phyloP scores from a whole-genome alignment of 2,888 invertebrate genomes.

The Leptarthrus brevirostris region DNA sequence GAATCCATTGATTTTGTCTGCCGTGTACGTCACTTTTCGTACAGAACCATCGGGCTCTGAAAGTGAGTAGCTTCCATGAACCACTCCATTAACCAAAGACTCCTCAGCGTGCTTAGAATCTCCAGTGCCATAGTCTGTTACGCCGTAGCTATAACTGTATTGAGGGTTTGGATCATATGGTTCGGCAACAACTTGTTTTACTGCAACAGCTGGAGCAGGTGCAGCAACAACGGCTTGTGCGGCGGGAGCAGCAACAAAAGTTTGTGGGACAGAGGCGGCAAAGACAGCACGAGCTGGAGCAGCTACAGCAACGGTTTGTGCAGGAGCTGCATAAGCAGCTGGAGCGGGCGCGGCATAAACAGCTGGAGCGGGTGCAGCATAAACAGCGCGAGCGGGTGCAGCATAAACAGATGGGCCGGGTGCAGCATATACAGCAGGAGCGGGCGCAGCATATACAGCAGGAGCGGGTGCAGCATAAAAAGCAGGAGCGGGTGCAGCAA shows the following conservation, averaged over 20 bases:
- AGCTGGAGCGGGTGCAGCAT: conserved; percentile 53
- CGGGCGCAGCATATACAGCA: conserved; percentile 25
- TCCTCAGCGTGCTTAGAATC: conserved; percentile 70
- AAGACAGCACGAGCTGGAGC: conserved; percentile 54
- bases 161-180: conserved; percentile 69
- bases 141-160: conserved; percentile 77
- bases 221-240: conserved; percentile 57
- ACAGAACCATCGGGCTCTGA: conserved; percentile 75
- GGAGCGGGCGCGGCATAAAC: conserved; percentile 52
- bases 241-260: conserved; percentile 54
- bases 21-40: conserved; percentile 74
- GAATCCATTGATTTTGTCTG: conserved; percentile 75
- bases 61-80: conserved; percentile 74
- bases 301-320: conserved; percentile 54
- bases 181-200: conserved; percentile 56
- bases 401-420: conserved; percentile 22
- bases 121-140: conserved; percentile 75
- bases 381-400: conserved; percentile 46
- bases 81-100: conserved; percentile 72
- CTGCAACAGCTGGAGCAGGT: conserved; percentile 59
- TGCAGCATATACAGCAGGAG: conserved; percentile 28
- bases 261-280: conserved; percentile 47
- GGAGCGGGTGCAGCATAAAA: conserved; percentile 19
- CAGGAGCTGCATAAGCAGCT: conserved; percentile 54
- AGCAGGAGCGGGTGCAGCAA: conserved; percentile 54